These are phyloP conservation scores for Neolamprologus devosi DNA, from an alignment of 2,113 vertebrate genomes.

Conservation along the genomic window DNA sequence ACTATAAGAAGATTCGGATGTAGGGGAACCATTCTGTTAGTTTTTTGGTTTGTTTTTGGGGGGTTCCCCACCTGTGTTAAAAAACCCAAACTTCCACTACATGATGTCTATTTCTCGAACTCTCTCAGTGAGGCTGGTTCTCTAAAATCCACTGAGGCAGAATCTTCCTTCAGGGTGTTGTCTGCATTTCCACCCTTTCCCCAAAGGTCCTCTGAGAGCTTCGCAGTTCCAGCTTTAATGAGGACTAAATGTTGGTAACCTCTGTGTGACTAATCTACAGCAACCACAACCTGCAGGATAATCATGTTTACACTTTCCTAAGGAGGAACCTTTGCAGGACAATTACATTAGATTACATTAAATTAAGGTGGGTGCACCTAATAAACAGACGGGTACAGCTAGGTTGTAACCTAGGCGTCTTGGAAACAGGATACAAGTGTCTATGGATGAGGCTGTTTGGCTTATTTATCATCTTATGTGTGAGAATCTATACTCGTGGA, in stretches of 20 bases:
- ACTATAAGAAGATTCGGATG: not conserved
- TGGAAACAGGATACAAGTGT: not conserved
- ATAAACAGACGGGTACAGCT: not conserved
- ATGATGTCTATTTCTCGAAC: not conserved
- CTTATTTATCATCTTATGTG: not conserved
- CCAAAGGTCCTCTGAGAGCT: not conserved
- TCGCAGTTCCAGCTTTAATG: not conserved
- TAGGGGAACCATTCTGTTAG: not conserved
- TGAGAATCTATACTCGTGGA: not conserved
- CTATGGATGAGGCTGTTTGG: not conserved
- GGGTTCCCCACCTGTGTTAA: not conserved
- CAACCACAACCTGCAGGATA: not conserved
- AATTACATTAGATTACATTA: not conserved
- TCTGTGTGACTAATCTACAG: not conserved
- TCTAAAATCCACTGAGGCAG: not conserved
- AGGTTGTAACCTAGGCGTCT: rapidly evolving
- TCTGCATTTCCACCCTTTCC: not conserved
- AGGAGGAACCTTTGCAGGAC: not conserved
- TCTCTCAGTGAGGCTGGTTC: not conserved
- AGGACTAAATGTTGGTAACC: not conserved
- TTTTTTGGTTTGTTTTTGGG: not conserved
- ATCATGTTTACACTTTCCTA: not conserved
- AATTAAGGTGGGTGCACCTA: not conserved
- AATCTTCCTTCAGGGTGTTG: not conserved
- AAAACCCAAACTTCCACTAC: not conserved